Conservation (phyloP, 1,140 invertebrate species). For the Diplogasteroides magnus region DNA sequence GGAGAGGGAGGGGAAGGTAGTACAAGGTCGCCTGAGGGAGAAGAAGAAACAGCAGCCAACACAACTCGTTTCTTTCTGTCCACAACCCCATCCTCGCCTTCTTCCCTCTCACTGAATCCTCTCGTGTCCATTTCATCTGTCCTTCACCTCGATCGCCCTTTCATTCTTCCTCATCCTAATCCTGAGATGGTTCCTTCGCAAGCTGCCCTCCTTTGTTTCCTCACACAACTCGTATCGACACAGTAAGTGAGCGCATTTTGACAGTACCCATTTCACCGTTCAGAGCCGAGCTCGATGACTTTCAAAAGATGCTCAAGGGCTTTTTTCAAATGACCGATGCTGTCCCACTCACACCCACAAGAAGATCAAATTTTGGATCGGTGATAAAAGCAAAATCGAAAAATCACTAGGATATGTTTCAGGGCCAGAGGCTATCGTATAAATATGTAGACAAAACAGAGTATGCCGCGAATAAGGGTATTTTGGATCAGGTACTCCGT, state of each 20-base stretch:
- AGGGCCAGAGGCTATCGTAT: constrained; percentile 15
- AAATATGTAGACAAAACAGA: constrained; percentile 25
- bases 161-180: not conserved
- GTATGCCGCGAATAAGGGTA: constrained; percentile 25
- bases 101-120: not conserved
- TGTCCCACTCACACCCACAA: constrained; percentile 11
- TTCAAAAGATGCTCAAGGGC: constrained; percentile 13
- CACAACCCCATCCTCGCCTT: too few relatives aligned
- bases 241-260: too few relatives aligned
- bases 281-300: not conserved
- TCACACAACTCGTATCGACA: too few relatives aligned
- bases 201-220: too few relatives aligned
- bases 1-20: not conserved
- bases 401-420: constrained; percentile 17
- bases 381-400: constrained; percentile 5
- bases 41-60: too few relatives aligned
- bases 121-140: not conserved
- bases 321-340: constrained; percentile 24
- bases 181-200: too few relatives aligned
- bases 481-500: constrained; percentile 24
- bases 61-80: not conserved
- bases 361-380: constrained; percentile 24
- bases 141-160: not conserved
- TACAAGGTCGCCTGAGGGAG: not conserved
- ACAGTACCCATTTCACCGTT: too few relatives aligned